Base-by-base conservation (phyloP, 64 coral and sea anemone genomes). In the Dendrophyllia cribrosa region DNA sequence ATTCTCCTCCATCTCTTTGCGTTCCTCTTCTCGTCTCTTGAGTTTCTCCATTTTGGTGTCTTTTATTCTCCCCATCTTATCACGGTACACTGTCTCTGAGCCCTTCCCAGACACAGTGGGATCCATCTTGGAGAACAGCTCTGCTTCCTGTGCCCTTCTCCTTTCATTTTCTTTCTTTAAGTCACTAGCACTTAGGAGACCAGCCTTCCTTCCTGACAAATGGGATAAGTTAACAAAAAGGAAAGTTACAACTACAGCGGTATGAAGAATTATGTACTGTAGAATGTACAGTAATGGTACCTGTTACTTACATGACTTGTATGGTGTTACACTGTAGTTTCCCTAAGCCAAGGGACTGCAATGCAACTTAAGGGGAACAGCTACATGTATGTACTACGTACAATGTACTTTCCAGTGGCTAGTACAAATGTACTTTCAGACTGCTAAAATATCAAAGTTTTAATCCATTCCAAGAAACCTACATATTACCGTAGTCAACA, bases 11-110 rank as follows among this genome's bases (percentile, higher is more conserved):
- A 87, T 66, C 59, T 98, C 93, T 87, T 82, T 93, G 24, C 49
- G 56, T 64, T 98, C 90, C 67, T 98, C 87, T 50, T 98, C 96
- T 85, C 83, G 85, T 81, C 92, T 95, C 63, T 93, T 98, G 16
- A 72, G 65, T 74, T 90, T 74, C 43, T 95, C 93, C 62, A 93
- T 60, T 67, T 95, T 88, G 4, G 95, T 60, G 70, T 98, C 91
- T 53, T 94, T 86, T 63, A 88, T 95, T 58, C 70, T 93, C 16
- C 96, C 96, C 69, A 76, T 62, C 72, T 93, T 95, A 63, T 98
- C 96, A 68, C 96, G 93, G 87, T 98, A 91, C 59, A 98, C 93
- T 62, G 96, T 98, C 77, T 95, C 89, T 50, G 93, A 91, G 62
- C 91, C 96, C 67, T 93, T 92, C 16, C 93, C 93, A 74, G 88